Percentiles rank a stretch among this genome's conserved stretches.
phyloP scores from a whole-genome alignment of 2,888 invertebrate species.

The Ceramica pisi region DNA sequence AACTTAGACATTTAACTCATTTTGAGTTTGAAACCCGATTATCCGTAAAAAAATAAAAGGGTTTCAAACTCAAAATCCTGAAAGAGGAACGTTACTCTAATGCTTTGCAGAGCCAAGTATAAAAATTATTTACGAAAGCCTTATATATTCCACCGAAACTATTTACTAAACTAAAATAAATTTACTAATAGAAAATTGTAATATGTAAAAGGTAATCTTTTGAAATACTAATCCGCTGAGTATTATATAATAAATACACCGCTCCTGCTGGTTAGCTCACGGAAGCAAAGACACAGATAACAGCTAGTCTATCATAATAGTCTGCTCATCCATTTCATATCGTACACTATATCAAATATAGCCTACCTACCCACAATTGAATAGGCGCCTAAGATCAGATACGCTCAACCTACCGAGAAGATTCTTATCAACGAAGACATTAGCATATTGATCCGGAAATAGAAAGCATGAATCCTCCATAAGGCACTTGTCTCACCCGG shows the following conservation, averaged over 20 bases:
- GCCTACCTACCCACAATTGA: not conserved
- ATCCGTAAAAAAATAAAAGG: too few relatives aligned
- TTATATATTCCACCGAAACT: not conserved
- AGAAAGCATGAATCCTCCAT: constrained; percentile 39
- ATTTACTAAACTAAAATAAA: too few relatives aligned
- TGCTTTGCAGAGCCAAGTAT: too few relatives aligned
- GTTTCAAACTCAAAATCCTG: not conserved
- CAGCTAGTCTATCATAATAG: not conserved
- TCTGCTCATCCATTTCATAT: not conserved
- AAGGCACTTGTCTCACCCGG: too few relatives aligned
- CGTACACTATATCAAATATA: not conserved
- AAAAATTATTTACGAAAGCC: not conserved
- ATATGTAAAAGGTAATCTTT: too few relatives aligned
- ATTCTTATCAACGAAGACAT: constrained; percentile 33
- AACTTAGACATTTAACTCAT: too few relatives aligned
- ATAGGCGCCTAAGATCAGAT: constrained; percentile 21
- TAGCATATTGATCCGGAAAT: constrained; percentile 48
- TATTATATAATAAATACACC: not conserved
- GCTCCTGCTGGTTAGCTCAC: not conserved
- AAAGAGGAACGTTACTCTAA: not conserved
- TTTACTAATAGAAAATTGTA: too few relatives aligned
- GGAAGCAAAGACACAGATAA: not conserved
- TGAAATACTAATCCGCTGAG: too few relatives aligned
- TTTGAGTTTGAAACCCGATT: too few relatives aligned
- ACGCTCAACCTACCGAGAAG: not conserved